phyloP scores from a whole-genome alignment of 2,888 invertebrate species.

The Agrochola macilenta region DNA sequence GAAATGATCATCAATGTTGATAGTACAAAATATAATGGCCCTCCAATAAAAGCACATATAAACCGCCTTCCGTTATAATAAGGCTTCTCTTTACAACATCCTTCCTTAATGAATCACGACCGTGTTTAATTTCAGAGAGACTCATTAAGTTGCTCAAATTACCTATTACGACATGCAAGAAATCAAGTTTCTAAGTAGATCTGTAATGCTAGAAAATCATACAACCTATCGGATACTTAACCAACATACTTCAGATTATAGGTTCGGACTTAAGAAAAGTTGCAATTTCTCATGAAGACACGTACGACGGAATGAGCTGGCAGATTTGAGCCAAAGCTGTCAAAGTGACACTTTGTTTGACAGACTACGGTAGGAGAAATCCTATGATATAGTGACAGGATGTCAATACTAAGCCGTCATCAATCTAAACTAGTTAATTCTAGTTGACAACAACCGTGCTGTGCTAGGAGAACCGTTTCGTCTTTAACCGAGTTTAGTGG shows the following conservation, averaged over 20 bases:
- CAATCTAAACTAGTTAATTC: constrained; percentile 30
- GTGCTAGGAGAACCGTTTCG: constrained; percentile 11
- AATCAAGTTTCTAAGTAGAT: constrained; percentile 45
- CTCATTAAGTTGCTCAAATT: constrained; percentile 33
- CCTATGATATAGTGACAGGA: constrained; percentile 22
- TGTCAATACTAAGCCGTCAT: constrained; percentile 33
- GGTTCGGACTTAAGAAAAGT: constrained; percentile 14
- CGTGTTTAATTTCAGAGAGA: constrained; percentile 31
- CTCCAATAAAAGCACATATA: constrained; percentile 12
- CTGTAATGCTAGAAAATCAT: constrained; percentile 46
- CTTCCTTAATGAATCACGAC: constrained; percentile 52
- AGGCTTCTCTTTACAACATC: constrained; percentile 51
- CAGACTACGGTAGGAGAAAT: constrained; percentile 25
- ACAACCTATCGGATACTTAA: constrained; percentile 32
- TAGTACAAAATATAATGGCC: neutral
- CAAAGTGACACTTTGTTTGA: constrained; percentile 38
- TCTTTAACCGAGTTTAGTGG: neutral
- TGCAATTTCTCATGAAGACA: constrained; percentile 34
- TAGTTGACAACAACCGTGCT: constrained; percentile 20
- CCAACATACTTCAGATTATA: constrained; percentile 19
- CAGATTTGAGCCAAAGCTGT: constrained; percentile 31
- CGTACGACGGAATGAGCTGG: constrained; percentile 6
- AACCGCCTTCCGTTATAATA: constrained; percentile 34
- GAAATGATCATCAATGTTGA: neutral
- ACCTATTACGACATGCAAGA: constrained; percentile 22